Conservation (phyloP, 2,113 vertebrate genomes). For the Crotalus horridus region DNA sequence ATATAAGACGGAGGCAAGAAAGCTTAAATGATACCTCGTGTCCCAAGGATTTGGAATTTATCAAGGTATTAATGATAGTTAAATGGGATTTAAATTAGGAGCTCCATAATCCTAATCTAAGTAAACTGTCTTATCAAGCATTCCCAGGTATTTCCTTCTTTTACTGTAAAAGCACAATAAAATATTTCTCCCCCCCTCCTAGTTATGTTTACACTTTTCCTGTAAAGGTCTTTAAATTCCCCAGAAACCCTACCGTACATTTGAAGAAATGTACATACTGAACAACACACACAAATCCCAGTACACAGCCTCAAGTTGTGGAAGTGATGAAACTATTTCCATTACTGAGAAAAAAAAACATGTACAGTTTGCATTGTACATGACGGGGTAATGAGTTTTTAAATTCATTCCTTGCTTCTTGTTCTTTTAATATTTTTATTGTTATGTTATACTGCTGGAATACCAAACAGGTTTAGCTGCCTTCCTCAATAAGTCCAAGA, state of each 20-base stretch:
- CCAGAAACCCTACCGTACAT: background rate
- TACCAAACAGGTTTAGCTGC: constrained; percentile 9
- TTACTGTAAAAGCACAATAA: background rate
- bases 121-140: background rate
- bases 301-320: constrained; percentile 32
- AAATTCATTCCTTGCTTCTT: constrained; percentile 49
- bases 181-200: background rate
- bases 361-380: constrained; percentile 39
- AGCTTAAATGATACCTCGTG: background rate
- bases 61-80: background rate
- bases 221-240: background rate
- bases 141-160: too few relatives aligned
- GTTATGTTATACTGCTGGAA: constrained; percentile 7
- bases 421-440: constrained; percentile 31
- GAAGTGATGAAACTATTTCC: constrained; percentile 37
- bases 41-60: background rate
- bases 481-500: constrained; percentile 31
- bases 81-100: background rate
- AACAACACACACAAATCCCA: background rate
- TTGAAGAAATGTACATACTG: constrained; percentile 1
- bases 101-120: background rate
- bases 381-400: constrained; percentile 40
- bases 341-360: constrained; percentile 32
- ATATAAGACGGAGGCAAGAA: background rate
- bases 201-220: background rate